Conservation (phyloP, 2,113 vertebrate genomes). For the Gymnogyps californianus region DNA sequence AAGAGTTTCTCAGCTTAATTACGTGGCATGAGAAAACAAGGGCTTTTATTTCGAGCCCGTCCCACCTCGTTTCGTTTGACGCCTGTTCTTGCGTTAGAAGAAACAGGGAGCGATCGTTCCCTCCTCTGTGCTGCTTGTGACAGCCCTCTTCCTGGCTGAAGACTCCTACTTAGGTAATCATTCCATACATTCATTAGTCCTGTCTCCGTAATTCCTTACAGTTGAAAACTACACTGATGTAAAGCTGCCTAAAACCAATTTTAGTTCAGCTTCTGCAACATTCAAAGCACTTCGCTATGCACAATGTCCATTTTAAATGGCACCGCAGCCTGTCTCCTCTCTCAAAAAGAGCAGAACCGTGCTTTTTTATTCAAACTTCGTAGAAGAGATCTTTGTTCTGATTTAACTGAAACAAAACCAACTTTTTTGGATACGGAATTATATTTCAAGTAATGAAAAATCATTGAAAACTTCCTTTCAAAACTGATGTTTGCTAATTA, state of each 20-base stretch:
- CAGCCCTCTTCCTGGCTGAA: not conserved
- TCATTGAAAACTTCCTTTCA: not conserved
- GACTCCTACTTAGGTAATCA: not conserved
- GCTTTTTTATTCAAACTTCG: not conserved
- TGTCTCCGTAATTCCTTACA: not conserved
- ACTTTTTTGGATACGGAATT: not conserved
- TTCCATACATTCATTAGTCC: not conserved
- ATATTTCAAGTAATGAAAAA: not conserved
- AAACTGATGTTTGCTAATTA: not conserved
- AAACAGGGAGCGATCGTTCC: accelerated
- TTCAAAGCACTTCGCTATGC: not conserved
- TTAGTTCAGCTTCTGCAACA: not conserved
- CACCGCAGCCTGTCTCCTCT: not conserved
- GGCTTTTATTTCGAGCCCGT: not conserved
- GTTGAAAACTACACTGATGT: accelerated
- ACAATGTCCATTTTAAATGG: not conserved
- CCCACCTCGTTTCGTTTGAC: not conserved
- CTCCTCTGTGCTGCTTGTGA: not conserved
- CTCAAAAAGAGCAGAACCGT: not conserved
- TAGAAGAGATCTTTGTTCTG: not conserved
- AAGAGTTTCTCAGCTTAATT: not conserved
- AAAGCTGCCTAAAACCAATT: not conserved
- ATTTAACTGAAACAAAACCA: accelerated
- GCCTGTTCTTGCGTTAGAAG: not conserved
- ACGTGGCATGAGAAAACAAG: accelerated